phyloP scores from a whole-genome alignment of 2,113 vertebrate genomes.

The Perca schrenkii region DNA sequence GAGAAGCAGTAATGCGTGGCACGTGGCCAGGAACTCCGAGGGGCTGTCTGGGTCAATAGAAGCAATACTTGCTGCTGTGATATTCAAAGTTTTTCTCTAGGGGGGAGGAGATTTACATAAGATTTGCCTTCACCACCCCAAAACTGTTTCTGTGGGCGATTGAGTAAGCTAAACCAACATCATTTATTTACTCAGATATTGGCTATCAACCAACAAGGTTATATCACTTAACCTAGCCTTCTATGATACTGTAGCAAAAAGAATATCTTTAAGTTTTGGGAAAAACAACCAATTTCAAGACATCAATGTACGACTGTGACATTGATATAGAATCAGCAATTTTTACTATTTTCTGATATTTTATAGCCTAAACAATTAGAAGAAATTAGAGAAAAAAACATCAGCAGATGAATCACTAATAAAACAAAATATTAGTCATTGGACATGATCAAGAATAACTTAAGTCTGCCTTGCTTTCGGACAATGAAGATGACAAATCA shows the following conservation, averaged over 20 bases:
- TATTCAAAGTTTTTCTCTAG: constrained; percentile 61
- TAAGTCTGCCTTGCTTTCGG: background rate
- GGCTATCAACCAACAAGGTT: constrained; percentile 42
- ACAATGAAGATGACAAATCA: background rate
- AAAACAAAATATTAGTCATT: background rate
- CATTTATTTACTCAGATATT: constrained; percentile 57
- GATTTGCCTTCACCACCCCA: constrained; percentile 35
- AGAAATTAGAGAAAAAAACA: background rate
- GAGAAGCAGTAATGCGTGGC: constrained; percentile 70
- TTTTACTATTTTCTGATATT: background rate
- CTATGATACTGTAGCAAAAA: background rate
- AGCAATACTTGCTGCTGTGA: constrained; percentile 57
- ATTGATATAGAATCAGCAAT: background rate
- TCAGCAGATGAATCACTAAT: background rate
- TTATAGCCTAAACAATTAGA: background rate
- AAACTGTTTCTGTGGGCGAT: constrained; percentile 51
- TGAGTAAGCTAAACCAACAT: constrained; percentile 54
- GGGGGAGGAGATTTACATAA: constrained; percentile 50
- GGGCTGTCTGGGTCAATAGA: constrained; percentile 67
- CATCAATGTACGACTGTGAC: no score
- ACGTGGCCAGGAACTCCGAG: constrained; percentile 64
- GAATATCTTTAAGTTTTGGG: background rate
- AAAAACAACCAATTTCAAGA: background rate
- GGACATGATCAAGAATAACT: background rate
- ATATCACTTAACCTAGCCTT: constrained; percentile 14